Percentiles rank a stretch among this genome's conserved stretches.
These are phyloP conservation scores for Phthorimaea operculella DNA, from an alignment of 1,140 invertebrate genomes.

Conservation along the genomic window DNA sequence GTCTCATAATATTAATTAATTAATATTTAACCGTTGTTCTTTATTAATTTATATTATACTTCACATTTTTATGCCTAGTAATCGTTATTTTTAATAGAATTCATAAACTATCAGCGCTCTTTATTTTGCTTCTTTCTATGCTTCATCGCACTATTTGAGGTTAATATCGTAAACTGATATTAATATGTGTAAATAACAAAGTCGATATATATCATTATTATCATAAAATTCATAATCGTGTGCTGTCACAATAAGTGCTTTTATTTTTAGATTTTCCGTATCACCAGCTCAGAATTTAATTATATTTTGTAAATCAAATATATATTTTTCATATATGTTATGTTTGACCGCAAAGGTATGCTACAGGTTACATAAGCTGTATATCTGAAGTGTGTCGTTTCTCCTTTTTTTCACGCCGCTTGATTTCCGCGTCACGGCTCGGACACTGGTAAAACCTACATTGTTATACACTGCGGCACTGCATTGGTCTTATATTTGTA, in stretches of 20 bases:
- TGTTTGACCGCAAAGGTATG: slow-evolving; percentile 19
- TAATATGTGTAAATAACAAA: background rate
- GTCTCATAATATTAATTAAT: too few species aligned
- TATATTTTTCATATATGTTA: slow-evolving; percentile 1
- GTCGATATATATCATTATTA: slow-evolving; percentile 11
- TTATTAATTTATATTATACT: too few species aligned
- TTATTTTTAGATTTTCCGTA: too few species aligned
- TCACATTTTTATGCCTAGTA: too few species aligned
- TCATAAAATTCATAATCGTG: slow-evolving; percentile 8
- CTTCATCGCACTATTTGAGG: slow-evolving; percentile 29
- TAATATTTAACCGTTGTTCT: too few species aligned
- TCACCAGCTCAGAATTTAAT: too few species aligned
- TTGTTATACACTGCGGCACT: slow-evolving; percentile 33
- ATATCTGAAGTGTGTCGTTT: slow-evolving; percentile 53
- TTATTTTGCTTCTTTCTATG: slow-evolving; percentile 27
- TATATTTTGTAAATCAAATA: background rate
- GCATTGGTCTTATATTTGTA: slow-evolving; percentile 6
- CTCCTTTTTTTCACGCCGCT: slow-evolving; percentile 65
- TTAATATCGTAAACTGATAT: slow-evolving; percentile 3
- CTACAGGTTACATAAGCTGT: slow-evolving; percentile 25
- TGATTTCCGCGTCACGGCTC: slow-evolving; percentile 61
- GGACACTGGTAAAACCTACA: slow-evolving; percentile 63
- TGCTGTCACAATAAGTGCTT: slow-evolving; percentile 21
- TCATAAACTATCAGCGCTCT: slow-evolving; percentile 1
- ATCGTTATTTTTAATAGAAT: background rate